Conservation (phyloP, 2,888 invertebrate genomes). For the Limnephilus marmoratus region DNA sequence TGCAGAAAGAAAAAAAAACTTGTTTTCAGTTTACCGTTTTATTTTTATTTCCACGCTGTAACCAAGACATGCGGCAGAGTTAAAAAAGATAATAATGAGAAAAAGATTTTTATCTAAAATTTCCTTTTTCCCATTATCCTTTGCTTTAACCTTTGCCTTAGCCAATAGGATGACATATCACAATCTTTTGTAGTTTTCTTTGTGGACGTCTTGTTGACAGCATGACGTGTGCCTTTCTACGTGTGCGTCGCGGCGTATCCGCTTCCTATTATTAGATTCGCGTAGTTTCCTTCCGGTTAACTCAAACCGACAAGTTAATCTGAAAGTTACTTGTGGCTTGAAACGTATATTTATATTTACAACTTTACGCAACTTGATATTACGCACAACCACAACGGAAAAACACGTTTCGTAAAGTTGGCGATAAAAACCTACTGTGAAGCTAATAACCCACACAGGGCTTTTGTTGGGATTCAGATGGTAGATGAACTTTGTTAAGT, state of each 20-base stretch:
- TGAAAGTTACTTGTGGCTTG: neutral
- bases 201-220: neutral
- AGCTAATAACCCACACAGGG: neutral
- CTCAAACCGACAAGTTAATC: conserved; percentile 29
- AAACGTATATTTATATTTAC: neutral
- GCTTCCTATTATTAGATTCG: conserved; percentile 3
- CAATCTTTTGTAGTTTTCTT: neutral
- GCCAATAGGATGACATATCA: neutral
- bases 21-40: neutral
- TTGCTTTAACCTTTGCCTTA: neutral
- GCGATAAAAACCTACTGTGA: neutral
- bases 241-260: conserved; percentile 26
- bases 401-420: neutral
- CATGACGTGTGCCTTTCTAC: conserved; percentile 12
- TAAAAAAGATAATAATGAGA: neutral
- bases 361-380: neutral
- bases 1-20: neutral
- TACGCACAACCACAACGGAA: neutral
- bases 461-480: neutral
- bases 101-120: neutral
- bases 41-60: neutral
- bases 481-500: neutral
- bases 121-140: neutral
- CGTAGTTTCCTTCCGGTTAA: neutral
- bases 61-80: neutral